Evolutionary conservation across 2,888 invertebrate genomes (phyloP).

Genomic region (Antheraea yamamai): DNA sequence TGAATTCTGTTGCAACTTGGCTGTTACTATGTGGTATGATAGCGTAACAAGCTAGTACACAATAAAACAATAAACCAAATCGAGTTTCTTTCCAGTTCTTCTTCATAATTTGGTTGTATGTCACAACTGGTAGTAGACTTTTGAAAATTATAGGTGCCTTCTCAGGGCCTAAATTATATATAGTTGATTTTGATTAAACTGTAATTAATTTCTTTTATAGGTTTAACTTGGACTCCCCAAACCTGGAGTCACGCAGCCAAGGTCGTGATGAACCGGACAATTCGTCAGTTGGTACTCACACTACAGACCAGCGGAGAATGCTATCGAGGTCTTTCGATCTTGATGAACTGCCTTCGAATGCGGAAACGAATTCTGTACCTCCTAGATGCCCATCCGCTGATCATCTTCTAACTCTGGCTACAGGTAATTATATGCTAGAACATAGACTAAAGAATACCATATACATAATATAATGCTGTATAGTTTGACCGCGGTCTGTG

Average conservation of each 20-base stretch:
- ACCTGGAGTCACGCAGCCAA: conserved; percentile 43
- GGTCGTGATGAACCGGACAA: conserved; percentile 62
- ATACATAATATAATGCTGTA: no score
- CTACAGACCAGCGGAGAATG: conserved; percentile 49
- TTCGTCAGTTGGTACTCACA: conserved; percentile 37
- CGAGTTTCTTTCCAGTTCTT: no score
- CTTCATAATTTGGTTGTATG: no score
- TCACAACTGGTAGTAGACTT: no score
- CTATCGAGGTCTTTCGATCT: conserved; percentile 72
- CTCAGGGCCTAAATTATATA: no score
- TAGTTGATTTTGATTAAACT: neutral
- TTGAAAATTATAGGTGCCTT: no score
- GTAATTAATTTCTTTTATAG: conserved; percentile 36
- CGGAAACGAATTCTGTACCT: conserved; percentile 48
- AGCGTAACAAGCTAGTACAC: no score
- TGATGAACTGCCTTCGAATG: conserved; percentile 56
- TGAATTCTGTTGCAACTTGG: no score
- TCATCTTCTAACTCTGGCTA: conserved; percentile 59
- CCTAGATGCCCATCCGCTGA: conserved; percentile 73
- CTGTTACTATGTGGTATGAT: no score
- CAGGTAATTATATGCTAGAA: conserved; percentile 41
- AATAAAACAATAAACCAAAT: no score
- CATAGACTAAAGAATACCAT: no score
- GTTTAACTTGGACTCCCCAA: conserved; percentile 71
- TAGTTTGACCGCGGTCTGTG: no score